Evolutionary conservation across 2,797 vertebrate genomes (phyloP), one percentile per base, ranked within the genome.

Genomic region (Manis crassicaudata): DNA sequence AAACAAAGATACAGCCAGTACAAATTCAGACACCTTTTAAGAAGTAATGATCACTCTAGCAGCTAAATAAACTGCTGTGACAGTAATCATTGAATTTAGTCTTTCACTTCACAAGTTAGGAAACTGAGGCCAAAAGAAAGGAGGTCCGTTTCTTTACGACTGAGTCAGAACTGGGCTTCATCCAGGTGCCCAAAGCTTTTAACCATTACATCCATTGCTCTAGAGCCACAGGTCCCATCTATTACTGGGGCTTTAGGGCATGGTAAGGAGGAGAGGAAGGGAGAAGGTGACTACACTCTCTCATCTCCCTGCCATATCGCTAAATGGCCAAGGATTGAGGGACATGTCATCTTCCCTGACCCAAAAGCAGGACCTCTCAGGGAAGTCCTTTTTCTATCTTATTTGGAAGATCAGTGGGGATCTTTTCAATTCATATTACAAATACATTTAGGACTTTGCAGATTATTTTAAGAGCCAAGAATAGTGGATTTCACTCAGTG

Each of bases 401-500:
- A 83, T 88, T 83, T 92, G 29, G n/a, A 35, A 72, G 37, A 80
- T 80, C 37, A 65, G 54, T 62, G n/a, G 35, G 70, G 43, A 32
- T 58, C 43, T 88, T 72, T 62, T 96, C 67, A 6, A 68, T 67
- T 87, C 20, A 68, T 37, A 63, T 83, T 88, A 40, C 58, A 72
- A 83, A 43, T n/a, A 63, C 32, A 18, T 67, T n/a, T 91, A 75
- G 62, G 40, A 91, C 63, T 75, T 63, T 88, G 32, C 77, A 84
- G 70, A 58, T 88, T 92, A 72, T 88, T 70, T 83, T 91, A 32
- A 76, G 88, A 94, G 72, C 32, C 72, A 93, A 81, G 37, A 91
- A 62, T 60, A 67, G 67, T 77, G 40, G 25, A 72, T 35, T 79
- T 79, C 25, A 46, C 37, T 75, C 29, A 52, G 4, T 68, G 67